Percentiles rank a stretch among this genome's conserved stretches.
Conservation (phyloP, 1,140 invertebrate genomes). For the Drosophila baimaii region DNA sequence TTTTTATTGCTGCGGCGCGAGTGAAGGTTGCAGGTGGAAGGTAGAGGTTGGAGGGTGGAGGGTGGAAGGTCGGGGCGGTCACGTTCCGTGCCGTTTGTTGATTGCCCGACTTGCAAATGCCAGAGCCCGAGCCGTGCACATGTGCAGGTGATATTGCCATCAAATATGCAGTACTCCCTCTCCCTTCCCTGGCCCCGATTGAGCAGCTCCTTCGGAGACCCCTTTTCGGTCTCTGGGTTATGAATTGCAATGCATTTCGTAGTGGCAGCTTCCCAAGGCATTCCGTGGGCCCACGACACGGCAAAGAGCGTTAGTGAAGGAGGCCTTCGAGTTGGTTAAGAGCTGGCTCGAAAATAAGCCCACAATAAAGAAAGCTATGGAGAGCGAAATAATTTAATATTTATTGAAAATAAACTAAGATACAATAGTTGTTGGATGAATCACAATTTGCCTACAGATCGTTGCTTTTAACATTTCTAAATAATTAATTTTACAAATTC, state of each 20-base stretch:
- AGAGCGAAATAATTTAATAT: constrained; percentile 28
- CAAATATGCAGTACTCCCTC: constrained; percentile 56
- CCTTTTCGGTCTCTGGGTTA: constrained; percentile 30
- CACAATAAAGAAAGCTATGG: background rate
- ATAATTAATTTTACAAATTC: too few relatives aligned
- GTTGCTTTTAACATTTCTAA: background rate
- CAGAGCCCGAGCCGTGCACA: constrained; percentile 53
- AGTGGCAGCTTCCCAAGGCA: constrained; percentile 35
- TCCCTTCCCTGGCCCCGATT: constrained; percentile 12
- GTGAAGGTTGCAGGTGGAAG: constrained; percentile 9
- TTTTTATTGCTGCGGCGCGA: constrained; percentile 60
- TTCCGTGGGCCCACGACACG: constrained; percentile 10
- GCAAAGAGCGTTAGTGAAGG: constrained; percentile 1
- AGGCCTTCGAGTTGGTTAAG: background rate
- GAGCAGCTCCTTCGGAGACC: constrained; percentile 5
- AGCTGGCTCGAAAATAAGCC: background rate
- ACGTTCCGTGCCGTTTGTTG: constrained; percentile 43
- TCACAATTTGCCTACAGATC: background rate
- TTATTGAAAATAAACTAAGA: constrained; percentile 21
- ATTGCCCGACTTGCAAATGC: constrained; percentile 61
- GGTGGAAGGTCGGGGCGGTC: constrained; percentile 6
- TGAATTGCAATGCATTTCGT: constrained; percentile 67
- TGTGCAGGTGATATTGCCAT: constrained; percentile 58
- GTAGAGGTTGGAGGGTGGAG: background rate
- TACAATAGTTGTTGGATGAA: background rate